phyloP scores from a whole-genome alignment of 1,140 invertebrate species.

The Danaus plexippus region DNA sequence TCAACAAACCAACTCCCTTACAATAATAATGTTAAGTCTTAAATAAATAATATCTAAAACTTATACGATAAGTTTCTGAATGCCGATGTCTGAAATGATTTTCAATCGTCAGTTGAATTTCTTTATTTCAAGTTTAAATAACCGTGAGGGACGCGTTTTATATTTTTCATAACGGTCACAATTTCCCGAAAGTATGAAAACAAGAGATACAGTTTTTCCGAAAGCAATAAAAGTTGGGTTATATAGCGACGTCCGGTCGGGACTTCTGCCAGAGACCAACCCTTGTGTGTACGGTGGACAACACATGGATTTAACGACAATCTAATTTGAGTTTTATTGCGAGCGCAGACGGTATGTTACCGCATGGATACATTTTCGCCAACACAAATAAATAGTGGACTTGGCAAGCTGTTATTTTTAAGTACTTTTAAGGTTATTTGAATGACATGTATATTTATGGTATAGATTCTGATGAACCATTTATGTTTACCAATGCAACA shows the following conservation, averaged over 20 bases:
- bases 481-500: too few species aligned
- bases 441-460: slow-evolving; percentile 15
- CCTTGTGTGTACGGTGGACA: slow-evolving; percentile 25
- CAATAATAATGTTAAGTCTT: too few species aligned
- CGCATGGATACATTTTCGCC: neutral
- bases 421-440: slow-evolving; percentile 17
- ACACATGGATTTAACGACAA: neutral
- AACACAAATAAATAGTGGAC: slow-evolving; percentile 23
- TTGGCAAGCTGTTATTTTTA: slow-evolving; percentile 20
- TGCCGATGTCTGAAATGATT: too few species aligned
- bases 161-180: slow-evolving; percentile 21
- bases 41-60: slow-evolving; percentile 6
- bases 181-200: slow-evolving; percentile 28
- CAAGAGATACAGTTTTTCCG: slow-evolving; percentile 54
- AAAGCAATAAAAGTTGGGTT: slow-evolving; percentile 61
- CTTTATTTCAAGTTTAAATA: too few species aligned
- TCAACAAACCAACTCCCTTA: slow-evolving; percentile 1
- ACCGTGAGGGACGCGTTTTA: slow-evolving; percentile 8
- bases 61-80: neutral
- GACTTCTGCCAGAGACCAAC: slow-evolving; percentile 48
- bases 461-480: too few species aligned
- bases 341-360: neutral
- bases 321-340: slow-evolving; percentile 12
- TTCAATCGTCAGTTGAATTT: too few species aligned
- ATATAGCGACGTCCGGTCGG: slow-evolving; percentile 60